Base-by-base conservation (phyloP, 2,797 vertebrate genomes). In the Characodon lateralis region DNA sequence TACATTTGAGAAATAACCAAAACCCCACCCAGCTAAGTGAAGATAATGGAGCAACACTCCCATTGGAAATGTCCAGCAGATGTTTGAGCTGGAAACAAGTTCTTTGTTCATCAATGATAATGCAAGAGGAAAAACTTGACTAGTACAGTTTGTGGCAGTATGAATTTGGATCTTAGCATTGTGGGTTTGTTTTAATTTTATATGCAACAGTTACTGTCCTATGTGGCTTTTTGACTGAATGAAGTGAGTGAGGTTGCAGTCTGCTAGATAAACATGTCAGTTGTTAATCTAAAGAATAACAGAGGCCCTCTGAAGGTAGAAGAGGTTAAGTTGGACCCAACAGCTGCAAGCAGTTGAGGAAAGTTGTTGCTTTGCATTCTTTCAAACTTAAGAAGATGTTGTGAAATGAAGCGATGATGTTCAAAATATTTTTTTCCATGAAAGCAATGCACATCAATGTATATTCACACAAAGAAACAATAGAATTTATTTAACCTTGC, bases 51-150 rank as follows among this genome's bases (percentile, higher is more conserved):
- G 66, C 24, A 69, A 43, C 41, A 69, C 66, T 69, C 66, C 41
- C 5, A 13, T 16, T 69, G 41, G 41, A 69, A 69, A 69, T 69
- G 66, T 69, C 14, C 41, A 69, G 41, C 66, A 69, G 66, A 69
- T 69, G 66, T 69, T 26, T 43, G 66, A 48, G 41, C 66, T 69
- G 66, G 66, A 41, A 69, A 26, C 66, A 69, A 69, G 41, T 46
- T 69, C 41, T 46, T 69, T 22, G 16, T 46, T 24, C 66, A 69
- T 46, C 66, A 48, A 8, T 69, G 24, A 4, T 35, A 35, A 69
- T 69, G 66, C 24, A 69, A 24, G 41, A 69, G 66, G 41, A 69
- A 69, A 46, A 69, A 48, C 24, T 48, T 46, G 41, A 69, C 66
- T 16, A 69, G 66, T 14, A 46, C 24, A 46, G 41, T 69, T 69